phyloP scores from a whole-genome alignment of 2,113 vertebrate species.

The Bagarius yarrelli region DNA sequence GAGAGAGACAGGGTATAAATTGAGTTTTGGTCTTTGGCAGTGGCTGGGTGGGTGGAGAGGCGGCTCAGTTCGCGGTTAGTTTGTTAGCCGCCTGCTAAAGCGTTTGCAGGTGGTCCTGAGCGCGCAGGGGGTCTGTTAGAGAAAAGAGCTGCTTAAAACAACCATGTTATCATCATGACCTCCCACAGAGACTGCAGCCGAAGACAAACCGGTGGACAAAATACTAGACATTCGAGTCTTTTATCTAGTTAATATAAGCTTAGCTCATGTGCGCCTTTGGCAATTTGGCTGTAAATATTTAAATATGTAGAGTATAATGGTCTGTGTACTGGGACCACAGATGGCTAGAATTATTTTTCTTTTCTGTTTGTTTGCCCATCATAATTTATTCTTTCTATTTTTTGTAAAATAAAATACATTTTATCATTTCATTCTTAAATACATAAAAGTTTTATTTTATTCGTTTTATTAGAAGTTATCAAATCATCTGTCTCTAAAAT shows the following conservation, averaged over 20 bases:
- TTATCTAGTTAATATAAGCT: conserved; percentile 26
- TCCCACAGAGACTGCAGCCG: conserved; percentile 25
- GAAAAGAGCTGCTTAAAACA: conserved; percentile 23
- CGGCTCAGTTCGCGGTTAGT: neutral
- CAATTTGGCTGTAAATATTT: conserved; percentile 15
- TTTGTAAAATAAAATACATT: neutral
- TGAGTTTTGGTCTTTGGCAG: neutral
- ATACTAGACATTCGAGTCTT: conserved; percentile 3
- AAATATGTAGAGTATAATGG: neutral
- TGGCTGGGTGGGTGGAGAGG: neutral
- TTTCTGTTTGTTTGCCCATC: no score
- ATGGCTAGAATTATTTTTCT: no score
- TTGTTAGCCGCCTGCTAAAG: conserved; percentile 13
- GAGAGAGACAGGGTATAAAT: conserved; percentile 2
- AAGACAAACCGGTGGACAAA: conserved; percentile 18
- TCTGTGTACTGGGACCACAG: neutral
- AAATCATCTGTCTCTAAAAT: neutral
- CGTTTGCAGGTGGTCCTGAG: conserved; percentile 41
- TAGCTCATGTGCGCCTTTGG: conserved; percentile 13
- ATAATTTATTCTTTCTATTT: neutral
- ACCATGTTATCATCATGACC: conserved; percentile 35
- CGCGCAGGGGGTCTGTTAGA: conserved; percentile 25
- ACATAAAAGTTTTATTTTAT: neutral
- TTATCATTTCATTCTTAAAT: neutral
- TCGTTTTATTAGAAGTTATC: neutral